These are phyloP conservation scores for Caerostris darwini DNA, from an alignment of 1,140 invertebrate species.

Conservation along the genomic window DNA sequence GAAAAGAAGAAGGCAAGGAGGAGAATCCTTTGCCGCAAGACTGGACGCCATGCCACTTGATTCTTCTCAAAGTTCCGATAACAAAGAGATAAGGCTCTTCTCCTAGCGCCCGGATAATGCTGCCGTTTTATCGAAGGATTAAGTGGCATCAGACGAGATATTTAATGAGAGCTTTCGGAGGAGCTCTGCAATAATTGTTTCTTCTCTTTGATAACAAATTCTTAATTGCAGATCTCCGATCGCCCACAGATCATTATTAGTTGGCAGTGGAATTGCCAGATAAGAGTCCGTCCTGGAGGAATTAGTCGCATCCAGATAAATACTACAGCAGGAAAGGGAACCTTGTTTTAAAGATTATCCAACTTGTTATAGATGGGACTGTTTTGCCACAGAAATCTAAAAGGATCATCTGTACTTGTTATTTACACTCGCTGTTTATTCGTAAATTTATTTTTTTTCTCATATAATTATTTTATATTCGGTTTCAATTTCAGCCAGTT, in stretches of 20 bases:
- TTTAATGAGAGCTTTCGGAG: neutral
- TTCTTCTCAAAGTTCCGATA: conserved; percentile 36
- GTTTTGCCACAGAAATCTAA: too few species aligned
- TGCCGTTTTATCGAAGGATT: conserved; percentile 1
- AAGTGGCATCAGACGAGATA: conserved; percentile 3
- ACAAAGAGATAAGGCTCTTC: conserved; percentile 52
- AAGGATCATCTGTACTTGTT: too few species aligned
- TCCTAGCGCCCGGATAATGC: conserved; percentile 21
- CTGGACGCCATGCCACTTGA: neutral
- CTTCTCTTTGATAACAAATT: conserved; percentile 23
- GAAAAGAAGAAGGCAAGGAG: conserved; percentile 16
- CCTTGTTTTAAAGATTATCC: neutral
- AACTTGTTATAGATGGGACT: too few species aligned
- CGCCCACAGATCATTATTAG: neutral
- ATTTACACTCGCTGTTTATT: too few species aligned
- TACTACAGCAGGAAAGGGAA: neutral
- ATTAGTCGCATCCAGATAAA: neutral
- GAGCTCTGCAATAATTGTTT: conserved; percentile 32
- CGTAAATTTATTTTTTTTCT: too few species aligned
- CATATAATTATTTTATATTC: too few species aligned
- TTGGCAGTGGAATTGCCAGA: neutral
- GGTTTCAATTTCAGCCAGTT: too few species aligned
- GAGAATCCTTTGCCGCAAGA: conserved; percentile 7
- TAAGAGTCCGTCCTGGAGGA: neutral
- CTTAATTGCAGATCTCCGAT: conserved; percentile 16